phyloP scores from a whole-genome alignment of 2,113 vertebrate genomes.

The Pyxicephalus adspersus region DNA sequence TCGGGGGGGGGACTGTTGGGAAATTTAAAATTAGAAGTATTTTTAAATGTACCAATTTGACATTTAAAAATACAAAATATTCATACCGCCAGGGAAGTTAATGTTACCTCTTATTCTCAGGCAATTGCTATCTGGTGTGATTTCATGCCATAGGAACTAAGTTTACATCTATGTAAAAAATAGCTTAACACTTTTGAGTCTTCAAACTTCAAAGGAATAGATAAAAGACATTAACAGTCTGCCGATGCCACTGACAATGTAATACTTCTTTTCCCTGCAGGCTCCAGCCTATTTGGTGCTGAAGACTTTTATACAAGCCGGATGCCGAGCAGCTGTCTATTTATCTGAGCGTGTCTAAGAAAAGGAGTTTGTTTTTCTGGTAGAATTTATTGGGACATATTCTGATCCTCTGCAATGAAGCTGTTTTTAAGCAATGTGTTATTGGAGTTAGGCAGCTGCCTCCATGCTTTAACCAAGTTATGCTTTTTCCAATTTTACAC shows the following conservation, averaged over 20 bases:
- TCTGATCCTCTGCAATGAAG: conserved; percentile 19
- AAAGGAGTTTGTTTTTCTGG: not conserved
- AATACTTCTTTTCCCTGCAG: conserved; percentile 67
- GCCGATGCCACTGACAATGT: not conserved
- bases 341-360: conserved; percentile 85
- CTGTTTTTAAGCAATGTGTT: not conserved
- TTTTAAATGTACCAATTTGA: too few relatives aligned
- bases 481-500: conserved; percentile 17
- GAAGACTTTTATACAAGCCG: conserved; percentile 87
- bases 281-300: conserved; percentile 85
- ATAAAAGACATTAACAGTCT: not conserved
- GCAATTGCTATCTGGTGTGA: too few relatives aligned
- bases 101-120: too few relatives aligned
- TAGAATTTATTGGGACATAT: conserved; percentile 31
- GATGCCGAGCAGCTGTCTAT: conserved; percentile 91
- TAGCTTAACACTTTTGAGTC: too few relatives aligned
- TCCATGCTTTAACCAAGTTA: not conserved
- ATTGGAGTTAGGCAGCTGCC: not conserved
- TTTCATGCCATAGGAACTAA: too few relatives aligned
- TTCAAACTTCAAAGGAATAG: too few relatives aligned
- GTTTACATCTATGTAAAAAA: too few relatives aligned
- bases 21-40: too few relatives aligned
- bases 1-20: too few relatives aligned
- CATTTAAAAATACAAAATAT: too few relatives aligned
- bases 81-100: too few relatives aligned